Evolutionary conservation across 2,888 invertebrate genomes (phyloP).

Genomic region (Caenorhabditis drosophilae): DNA sequence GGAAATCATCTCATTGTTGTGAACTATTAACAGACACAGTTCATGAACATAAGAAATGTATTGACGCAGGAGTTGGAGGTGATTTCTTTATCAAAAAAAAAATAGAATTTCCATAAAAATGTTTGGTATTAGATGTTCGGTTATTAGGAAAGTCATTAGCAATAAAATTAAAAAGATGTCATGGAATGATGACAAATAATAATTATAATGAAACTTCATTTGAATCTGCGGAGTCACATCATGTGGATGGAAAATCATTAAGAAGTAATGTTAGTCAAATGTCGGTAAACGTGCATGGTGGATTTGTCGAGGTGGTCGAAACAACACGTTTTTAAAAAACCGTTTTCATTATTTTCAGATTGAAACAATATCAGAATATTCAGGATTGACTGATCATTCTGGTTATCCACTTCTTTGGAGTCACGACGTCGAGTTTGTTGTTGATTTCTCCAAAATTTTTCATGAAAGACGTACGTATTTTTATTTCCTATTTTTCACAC

Average conservation of each 20-base stretch:
- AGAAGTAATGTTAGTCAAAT: conserved; percentile 17
- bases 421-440: conserved; percentile 35
- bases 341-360: neutral
- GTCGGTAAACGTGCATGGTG: conserved; percentile 27
- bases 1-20: conserved; percentile 27
- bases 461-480: conserved; percentile 3
- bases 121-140: neutral
- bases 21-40: conserved; percentile 4
- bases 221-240: conserved; percentile 8
- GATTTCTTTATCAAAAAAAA: neutral
- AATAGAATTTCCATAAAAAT: neutral
- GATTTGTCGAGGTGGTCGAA: conserved; percentile 29
- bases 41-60: conserved; percentile 21
- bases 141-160: conserved; percentile 20
- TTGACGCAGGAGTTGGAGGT: conserved; percentile 22
- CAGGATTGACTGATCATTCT: conserved; percentile 29
- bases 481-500: neutral
- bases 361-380: conserved; percentile 32
- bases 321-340: neutral
- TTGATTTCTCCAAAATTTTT: conserved; percentile 27
- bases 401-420: conserved; percentile 30
- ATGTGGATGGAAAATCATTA: conserved; percentile 20
- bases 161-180: conserved; percentile 26
- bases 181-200: conserved; percentile 12
- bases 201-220: neutral